Base-by-base conservation (phyloP, 2,113 vertebrate species). In the Condylura cristata region DNA sequence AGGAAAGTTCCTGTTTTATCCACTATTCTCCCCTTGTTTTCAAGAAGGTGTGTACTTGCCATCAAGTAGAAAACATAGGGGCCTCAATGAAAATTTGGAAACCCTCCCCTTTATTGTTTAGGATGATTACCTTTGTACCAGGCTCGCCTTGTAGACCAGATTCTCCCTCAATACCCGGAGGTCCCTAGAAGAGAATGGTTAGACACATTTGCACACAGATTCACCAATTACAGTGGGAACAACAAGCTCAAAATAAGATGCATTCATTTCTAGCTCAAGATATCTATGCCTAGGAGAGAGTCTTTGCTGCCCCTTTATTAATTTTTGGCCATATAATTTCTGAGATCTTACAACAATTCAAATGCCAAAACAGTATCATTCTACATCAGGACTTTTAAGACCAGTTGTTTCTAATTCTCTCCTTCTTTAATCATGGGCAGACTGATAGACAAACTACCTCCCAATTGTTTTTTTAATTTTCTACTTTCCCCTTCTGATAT, bases 131-230 rank as follows among this genome's bases (percentile, higher is more conserved):
- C 99, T 99, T 99, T 95, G 96, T 56, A 1, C 99, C 99, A 10
- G 98, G 98, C 93, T 99, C 99, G 80, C 99, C 99, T 56, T 98
- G 98, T n/a, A 98, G 95, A 91, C 99, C 99, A 61, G 97, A 84
- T 84, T 99, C 99, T 87, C 99, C 99, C 95, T 99, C 99, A 89
- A 96, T 95, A 87, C 99, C 99, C 96, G 99, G 98, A 81, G 96
- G 96, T 96, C 99, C 99, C 99, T 99, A 80, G 26, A 93, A 97
- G 68, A 93, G 34, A 94, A 83, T 24, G 8, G 90, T 93, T 53
- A 20, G 58, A 91, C 4, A 90, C 17, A 32, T 76, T 37, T 24
- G 32, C 14, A 20, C 11, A 68, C 61, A 82, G 34, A 20, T 48
- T 82, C 44, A 44, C 14, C 14, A 17, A 13, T 84, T 85, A 76